Evolutionary conservation across 2,888 invertebrate genomes (phyloP).

Genomic region (Elegia similella): DNA sequence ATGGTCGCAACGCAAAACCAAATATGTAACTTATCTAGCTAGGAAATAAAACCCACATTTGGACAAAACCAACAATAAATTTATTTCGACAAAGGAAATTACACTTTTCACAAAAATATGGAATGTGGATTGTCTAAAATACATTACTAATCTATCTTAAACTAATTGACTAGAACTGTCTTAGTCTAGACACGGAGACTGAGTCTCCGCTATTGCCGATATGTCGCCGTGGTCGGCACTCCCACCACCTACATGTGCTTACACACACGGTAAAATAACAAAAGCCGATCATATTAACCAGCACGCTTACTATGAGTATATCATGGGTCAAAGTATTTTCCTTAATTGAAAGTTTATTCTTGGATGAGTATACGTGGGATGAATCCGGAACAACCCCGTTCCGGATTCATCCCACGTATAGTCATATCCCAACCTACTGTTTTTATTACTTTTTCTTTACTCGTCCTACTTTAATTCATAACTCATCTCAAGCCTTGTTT

Average conservation of each 20-base stretch:
- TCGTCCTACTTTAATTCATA: no score
- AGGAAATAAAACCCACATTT: slow-evolving; percentile 16
- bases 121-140: slow-evolving; percentile 38
- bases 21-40: no score
- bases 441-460: no score
- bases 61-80: slow-evolving; percentile 37
- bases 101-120: slow-evolving; percentile 59
- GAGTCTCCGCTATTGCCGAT: slow-evolving; percentile 38
- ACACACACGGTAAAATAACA: background rate
- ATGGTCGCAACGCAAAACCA: no score
- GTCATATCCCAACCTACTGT: no score
- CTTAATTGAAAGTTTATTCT: no score
- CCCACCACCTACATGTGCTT: no score
- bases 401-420: no score
- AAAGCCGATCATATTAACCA: background rate
- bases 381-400: no score
- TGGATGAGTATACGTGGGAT: no score
- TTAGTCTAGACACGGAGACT: slow-evolving; percentile 37
- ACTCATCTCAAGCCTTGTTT: no score
- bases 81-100: slow-evolving; percentile 38
- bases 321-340: no score
- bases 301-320: background rate
- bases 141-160: slow-evolving; percentile 33
- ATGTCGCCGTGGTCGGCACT: slow-evolving; percentile 34
- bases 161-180: slow-evolving; percentile 61